phyloP scores from a whole-genome alignment of 2,113 vertebrate species.

The Oncorhynchus clarkii region DNA sequence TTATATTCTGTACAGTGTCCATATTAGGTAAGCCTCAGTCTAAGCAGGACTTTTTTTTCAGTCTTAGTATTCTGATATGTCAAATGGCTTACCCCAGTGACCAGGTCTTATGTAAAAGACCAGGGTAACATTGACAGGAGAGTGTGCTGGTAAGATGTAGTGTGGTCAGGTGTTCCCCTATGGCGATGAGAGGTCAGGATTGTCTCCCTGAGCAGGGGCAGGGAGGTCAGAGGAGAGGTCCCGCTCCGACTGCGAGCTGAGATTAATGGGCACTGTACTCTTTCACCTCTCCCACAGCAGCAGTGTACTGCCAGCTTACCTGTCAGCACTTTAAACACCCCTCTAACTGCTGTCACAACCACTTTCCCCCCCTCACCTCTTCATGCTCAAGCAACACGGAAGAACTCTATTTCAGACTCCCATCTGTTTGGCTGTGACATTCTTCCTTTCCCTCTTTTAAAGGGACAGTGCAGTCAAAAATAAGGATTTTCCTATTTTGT shows the following conservation, averaged over 20 bases:
- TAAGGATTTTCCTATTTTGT: no score
- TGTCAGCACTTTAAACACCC: conserved; percentile 53
- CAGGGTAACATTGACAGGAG: conserved; percentile 25
- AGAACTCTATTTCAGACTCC: not conserved
- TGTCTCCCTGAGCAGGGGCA: conserved; percentile 21
- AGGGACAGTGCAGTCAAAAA: no score
- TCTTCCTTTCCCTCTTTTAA: conserved; percentile 42
- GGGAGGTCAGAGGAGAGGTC: conserved; percentile 37
- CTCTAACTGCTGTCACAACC: conserved; percentile 22
- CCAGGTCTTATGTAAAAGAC: not conserved
- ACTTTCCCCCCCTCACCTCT: not conserved
- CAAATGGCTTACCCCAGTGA: no score
- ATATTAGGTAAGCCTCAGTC: no score
- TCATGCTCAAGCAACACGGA: not conserved
- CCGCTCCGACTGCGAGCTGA: conserved; percentile 24
- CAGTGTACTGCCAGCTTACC: conserved; percentile 24
- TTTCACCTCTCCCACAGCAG: conserved; percentile 43
- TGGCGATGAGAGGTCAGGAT: conserved; percentile 43
- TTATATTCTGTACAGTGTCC: no score
- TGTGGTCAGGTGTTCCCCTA: conserved; percentile 47
- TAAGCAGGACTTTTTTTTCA: no score
- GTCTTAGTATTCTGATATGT: no score
- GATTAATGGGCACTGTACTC: conserved; percentile 51
- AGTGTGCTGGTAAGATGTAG: conserved; percentile 43
- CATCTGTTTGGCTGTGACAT: conserved; percentile 30